A percentile compares a stretch with the other conserved stretches of the same genome.
Evolutionary conservation across 1,140 invertebrate genomes (phyloP).

Genomic region (Colletes latitarsis): DNA sequence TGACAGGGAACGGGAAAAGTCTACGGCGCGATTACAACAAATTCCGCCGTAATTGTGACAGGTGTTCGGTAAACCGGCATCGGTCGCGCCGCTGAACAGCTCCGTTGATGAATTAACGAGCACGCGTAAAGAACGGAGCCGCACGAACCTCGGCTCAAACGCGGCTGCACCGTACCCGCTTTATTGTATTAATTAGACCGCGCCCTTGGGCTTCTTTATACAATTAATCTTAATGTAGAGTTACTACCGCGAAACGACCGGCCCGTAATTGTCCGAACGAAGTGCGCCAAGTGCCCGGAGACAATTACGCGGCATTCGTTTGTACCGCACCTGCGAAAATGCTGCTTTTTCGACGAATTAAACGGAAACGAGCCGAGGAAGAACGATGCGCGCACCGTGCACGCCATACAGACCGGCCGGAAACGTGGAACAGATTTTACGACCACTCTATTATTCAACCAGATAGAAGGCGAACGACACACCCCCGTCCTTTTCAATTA

Average conservation of each 20-base stretch:
- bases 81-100: not conserved
- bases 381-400: constrained; percentile 7
- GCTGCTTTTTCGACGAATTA: constrained; percentile 59
- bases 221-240: constrained; percentile 58
- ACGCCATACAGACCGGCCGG: constrained; percentile 20
- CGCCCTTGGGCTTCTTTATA: constrained; percentile 40
- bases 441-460: constrained; percentile 37
- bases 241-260: constrained; percentile 39
- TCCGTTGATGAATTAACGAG: constrained; percentile 16
- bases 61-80: constrained; percentile 9
- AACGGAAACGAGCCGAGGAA: constrained; percentile 16
- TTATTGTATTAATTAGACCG: constrained; percentile 61
- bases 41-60: constrained; percentile 35
- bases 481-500: constrained; percentile 29
- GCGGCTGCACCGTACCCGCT: not conserved
- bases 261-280: constrained; percentile 58
- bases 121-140: not conserved
- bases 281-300: constrained; percentile 25
- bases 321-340: constrained; percentile 32
- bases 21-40: constrained; percentile 25
- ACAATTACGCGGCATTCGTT: constrained; percentile 47
- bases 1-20: not conserved
- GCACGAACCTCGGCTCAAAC: constrained; percentile 3
- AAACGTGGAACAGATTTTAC: constrained; percentile 44
- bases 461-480: constrained; percentile 40